Evolutionary conservation across 2,113 vertebrate species (phyloP), one percentile per base, ranked within the genome.

Genomic region (Hydropotes inermis): DNA sequence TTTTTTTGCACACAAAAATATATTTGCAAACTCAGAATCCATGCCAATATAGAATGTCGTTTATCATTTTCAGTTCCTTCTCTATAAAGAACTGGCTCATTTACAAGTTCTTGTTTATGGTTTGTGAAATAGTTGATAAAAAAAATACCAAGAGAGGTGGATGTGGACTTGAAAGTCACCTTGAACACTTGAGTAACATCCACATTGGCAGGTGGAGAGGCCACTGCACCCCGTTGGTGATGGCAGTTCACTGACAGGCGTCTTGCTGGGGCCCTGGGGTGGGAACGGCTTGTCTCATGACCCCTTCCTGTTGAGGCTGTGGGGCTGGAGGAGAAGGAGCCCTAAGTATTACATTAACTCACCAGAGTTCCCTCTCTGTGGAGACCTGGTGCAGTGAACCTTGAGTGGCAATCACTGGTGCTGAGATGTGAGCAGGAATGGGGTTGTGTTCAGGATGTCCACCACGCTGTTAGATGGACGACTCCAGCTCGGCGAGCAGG

Each of bases 1-100:
- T 19, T 88, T 84, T 91, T 89, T 87, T 60, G 36, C 94, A 52
- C 57, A 88, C 83, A 93, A 86, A 82, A 39, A 74, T 52, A 9
- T 91, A 47, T 96, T 94, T 95, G 95, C 92, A 91, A 92, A 90
- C 92, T 87, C 36, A 15, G 61, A 93, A 10, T 52, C 84, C 64
- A 55, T 9, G 64, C 94, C 97, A 57, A 43, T 85, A 52, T 25
- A 30, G 14, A 70, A 12, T 21, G 16, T 67, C 33, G 2, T 79
- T 88, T 96, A 82, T 94, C 86, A 74, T 79, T 82, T 93, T 82
- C 60, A 60, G 50, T 57, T 78, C 30, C 93, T 96, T 58, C 43
- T 70, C 52, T 58, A 47, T 58, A 47, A 90, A 91, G 60, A 84
- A 58, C 87, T 94, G 78, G 58, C 86, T 86, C 30, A 2, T 45